Base-by-base conservation (phyloP, 2,888 invertebrate species). In the Meteorus colon region DNA sequence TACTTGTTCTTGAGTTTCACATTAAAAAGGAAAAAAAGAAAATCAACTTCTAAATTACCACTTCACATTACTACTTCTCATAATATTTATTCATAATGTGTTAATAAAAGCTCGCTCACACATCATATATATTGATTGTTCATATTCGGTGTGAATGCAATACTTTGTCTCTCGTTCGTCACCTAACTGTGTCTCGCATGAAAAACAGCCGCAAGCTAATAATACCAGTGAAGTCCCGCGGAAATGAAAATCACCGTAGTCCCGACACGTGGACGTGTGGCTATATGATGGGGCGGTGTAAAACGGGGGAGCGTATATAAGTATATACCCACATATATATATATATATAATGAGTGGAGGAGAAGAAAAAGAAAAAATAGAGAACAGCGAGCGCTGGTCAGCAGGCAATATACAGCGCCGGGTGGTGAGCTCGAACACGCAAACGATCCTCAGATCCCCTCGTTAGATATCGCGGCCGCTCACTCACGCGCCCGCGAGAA, bases 401-500 rank as follows among this genome's bases (percentile, higher is more conserved):
- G 79, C 70, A 77, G 75, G 78, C 77, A 67, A 77, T 55, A 55
- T 55, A 55, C 73, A 77, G 73, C 77, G 86, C 87, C 84, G 86
- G 85, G 84, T 85, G 83, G 86, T 83, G 83, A 80, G 86, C 83
- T 87, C 83, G 86, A 86, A 88, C 89, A 89, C 89, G 89, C 89
- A 88, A 89, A 83, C 88, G 88, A 89, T 89, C 88, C 88, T 88
- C 88, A 86, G 89, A 89, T 89, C 89, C 89, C 89, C 89, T 88
- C 86, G 84, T 83, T 85, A 89, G 89, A 89, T 89, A 89, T 88
- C 88, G 87, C 88, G 87, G 88, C 85, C 88, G 86, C 87, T 88
- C 88, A 86, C 89, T 88, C 88, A 89, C 88, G 89, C 88, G 88
- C 82, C 82, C 84, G 68, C 72, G 81, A 83, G 51, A 73, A 66